Percentiles rank a stretch among this genome's conserved stretches.
Conservation (phyloP, 2,797 vertebrate genomes). For the Holocentrus rufus region DNA sequence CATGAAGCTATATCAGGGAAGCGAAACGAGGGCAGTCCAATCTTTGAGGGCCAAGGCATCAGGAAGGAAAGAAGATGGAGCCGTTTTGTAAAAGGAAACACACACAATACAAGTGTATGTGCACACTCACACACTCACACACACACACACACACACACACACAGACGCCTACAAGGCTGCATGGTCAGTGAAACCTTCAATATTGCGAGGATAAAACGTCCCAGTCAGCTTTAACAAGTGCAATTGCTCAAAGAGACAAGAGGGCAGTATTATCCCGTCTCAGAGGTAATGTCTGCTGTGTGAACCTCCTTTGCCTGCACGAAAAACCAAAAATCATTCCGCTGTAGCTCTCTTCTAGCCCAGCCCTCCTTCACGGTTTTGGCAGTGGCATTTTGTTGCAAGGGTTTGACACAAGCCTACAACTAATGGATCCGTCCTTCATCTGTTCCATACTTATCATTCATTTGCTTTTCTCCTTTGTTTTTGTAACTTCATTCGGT, state of each 20-base stretch:
- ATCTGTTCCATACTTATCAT: constrained; percentile 51
- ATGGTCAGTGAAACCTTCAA: constrained; percentile 29
- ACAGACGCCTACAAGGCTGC: no score
- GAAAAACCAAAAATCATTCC: constrained; percentile 67
- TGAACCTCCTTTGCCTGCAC: constrained; percentile 56
- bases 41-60: constrained; percentile 8
- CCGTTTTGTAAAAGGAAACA: neutral
- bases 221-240: constrained; percentile 66
- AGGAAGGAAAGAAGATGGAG: neutral
- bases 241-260: constrained; percentile 60
- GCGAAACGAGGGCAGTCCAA: constrained; percentile 19
- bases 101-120: constrained; percentile 20
- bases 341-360: constrained; percentile 39
- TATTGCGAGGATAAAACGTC: constrained; percentile 25
- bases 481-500: constrained; percentile 33
- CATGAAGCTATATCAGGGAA: constrained; percentile 2
- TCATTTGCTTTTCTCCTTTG: constrained; percentile 48
- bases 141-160: neutral
- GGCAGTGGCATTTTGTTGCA: constrained; percentile 50
- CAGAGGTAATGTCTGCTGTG: constrained; percentile 30
- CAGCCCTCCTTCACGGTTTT: constrained; percentile 46
- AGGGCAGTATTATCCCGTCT: constrained; percentile 46
- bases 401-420: constrained; percentile 51
- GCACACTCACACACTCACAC: constrained; percentile 2
- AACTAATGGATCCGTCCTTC: constrained; percentile 73